Percentiles rank a stretch among this genome's conserved stretches.
Conservation (phyloP, 2,113 vertebrate species). For the Tachycineta bicolor region DNA sequence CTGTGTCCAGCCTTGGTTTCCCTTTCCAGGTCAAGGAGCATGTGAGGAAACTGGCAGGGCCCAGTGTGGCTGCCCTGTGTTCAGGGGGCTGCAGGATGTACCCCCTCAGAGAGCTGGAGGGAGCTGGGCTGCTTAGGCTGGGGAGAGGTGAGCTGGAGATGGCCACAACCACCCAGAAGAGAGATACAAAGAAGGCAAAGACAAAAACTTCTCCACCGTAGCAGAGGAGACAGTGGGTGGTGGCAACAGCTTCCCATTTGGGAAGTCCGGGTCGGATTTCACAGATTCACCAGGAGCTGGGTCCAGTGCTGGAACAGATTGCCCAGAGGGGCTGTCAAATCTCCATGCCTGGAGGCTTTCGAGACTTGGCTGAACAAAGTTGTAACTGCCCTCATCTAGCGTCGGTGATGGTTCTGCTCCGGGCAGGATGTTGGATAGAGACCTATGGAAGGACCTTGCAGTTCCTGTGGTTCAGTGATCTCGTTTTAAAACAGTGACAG, state of each 20-base stretch:
- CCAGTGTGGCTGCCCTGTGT: neutral
- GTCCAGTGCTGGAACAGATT: neutral
- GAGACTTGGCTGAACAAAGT: neutral
- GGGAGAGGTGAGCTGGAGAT: neutral
- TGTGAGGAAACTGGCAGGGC: neutral
- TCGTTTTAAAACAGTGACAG: neutral
- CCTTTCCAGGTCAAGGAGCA: neutral
- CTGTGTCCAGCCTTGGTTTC: fast-evolving
- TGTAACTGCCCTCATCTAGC: neutral
- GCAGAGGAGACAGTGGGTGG: neutral
- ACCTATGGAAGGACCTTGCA: neutral
- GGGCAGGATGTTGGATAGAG: neutral
- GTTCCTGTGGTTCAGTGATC: neutral
- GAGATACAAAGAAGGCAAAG: neutral
- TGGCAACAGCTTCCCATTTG: neutral
- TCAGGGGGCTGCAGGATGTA: neutral
- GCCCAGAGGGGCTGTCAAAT: neutral
- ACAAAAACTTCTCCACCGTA: neutral
- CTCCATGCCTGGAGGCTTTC: neutral
- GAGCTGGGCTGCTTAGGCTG: neutral
- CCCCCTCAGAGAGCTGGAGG: fast-evolving
- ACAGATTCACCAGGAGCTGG: neutral
- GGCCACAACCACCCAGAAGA: neutral
- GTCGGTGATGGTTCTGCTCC: neutral
- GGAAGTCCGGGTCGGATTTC: neutral